Evolutionary conservation across 1,140 invertebrate species (phyloP).

Genomic region (Asobara japonica): DNA sequence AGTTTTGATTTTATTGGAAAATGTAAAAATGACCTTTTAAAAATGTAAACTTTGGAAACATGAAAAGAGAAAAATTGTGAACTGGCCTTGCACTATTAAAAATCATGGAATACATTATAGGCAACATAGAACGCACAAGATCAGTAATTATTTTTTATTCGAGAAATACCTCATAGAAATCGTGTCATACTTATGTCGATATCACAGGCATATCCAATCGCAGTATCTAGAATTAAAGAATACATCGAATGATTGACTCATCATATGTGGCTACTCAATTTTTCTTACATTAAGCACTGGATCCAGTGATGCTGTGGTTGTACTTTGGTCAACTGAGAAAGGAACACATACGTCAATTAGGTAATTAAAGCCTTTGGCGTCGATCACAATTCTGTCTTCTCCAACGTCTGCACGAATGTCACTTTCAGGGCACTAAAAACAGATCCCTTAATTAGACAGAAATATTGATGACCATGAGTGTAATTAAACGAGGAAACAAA

Average conservation of each 20-base stretch:
- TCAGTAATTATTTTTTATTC: neutral
- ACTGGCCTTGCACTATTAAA: neutral
- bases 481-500: no score
- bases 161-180: neutral
- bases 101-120: neutral
- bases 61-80: no score
- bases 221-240: constrained; percentile 53
- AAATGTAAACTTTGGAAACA: no score
- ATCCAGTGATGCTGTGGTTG: constrained; percentile 73
- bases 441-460: constrained; percentile 27
- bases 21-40: no score
- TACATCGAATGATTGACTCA: neutral
- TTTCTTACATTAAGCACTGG: constrained; percentile 48
- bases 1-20: no score
- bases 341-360: constrained; percentile 77
- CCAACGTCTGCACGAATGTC: constrained; percentile 75
- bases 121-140: neutral
- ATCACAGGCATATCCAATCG: constrained; percentile 48
- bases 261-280: neutral
- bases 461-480: no score
- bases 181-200: neutral
- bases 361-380: constrained; percentile 69
- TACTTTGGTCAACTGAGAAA: constrained; percentile 69
- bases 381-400: constrained; percentile 77
- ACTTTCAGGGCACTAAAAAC: constrained; percentile 68